Base-by-base conservation (phyloP, 2,888 invertebrate genomes). In the Volucella zonaria region DNA sequence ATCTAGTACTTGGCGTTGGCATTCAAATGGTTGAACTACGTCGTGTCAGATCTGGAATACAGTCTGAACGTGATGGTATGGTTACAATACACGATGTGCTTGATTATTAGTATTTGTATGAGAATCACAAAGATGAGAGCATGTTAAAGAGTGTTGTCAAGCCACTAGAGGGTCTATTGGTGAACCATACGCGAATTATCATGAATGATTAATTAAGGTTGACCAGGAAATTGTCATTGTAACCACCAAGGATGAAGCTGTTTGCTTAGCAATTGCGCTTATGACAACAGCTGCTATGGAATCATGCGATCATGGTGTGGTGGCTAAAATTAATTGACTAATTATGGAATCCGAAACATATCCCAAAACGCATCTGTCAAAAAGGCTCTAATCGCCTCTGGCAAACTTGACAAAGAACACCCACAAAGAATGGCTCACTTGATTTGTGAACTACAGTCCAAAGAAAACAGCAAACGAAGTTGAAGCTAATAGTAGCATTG, bases 341-440 rank as follows among this genome's bases (percentile, higher is more conserved):
- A 98, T 99, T 73, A 99, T 99, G 99, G 99, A 99, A 91, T 93
- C 99, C 87, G 99, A 99, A 91, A 97, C 97, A 2, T 99, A 99
- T 92, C 99, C 99, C 0, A 94, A 0, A 96, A 97, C 92, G 98
- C 98, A 0, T 95, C 96, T 0, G 94, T 96, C 81, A 99, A 98
- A 92, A 99, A 99, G 90, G 93, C 95, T 56, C 93, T 99, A 89
- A 96, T 99, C 70, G 94, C 96, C 67, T 95, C 97, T 90, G 99
- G 99, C 0, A 95, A 97, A 88, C 92, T 99, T 70, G 98, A 99
- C 90, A 98, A 99, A 98, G 88, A 97, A 96, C 87, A 99, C 99
- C 0, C 99, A 99, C 0, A 93, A 94, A 51, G 96, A 97, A 89
- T 99, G 98, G 98, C 89, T 96, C 43, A 94, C 95, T 31, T 94